Conservation (phyloP, 1,140 invertebrate species). For the Phymorhynchus buccinoides region DNA sequence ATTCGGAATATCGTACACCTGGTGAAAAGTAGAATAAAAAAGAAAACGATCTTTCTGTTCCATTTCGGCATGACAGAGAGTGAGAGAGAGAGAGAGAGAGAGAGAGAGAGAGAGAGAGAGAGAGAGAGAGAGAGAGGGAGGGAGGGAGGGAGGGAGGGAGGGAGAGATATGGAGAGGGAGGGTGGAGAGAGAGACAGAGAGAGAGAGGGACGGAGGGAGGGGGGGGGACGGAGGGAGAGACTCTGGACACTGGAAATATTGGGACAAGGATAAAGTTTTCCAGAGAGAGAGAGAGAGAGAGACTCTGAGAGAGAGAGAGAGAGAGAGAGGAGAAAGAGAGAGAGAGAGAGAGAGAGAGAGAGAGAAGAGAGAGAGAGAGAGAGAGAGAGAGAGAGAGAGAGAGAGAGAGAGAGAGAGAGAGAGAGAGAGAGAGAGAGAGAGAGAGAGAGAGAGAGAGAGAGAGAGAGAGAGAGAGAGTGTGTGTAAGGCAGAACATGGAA, state of each 20-base stretch:
- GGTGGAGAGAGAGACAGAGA: not conserved
- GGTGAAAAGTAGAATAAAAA: too few relatives aligned
- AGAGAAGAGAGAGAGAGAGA: not conserved
- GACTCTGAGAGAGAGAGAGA: not conserved
- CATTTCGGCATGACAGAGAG: too few relatives aligned
- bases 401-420: not conserved
- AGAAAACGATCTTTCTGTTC: too few relatives aligned
- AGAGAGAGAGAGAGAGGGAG: not conserved
- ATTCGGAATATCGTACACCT: too few relatives aligned
- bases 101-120: not conserved
- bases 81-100: not conserved
- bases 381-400: not conserved
- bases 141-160: not conserved
- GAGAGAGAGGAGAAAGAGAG: not conserved
- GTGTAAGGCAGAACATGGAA: too few relatives aligned
- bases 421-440: not conserved
- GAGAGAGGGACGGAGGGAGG: not conserved
- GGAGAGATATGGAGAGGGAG: not conserved
- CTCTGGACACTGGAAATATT: too few relatives aligned
- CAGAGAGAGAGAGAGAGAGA: not conserved
- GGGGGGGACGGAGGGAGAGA: not conserved
- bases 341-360: not conserved
- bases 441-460: not conserved
- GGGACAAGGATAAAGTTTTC: too few relatives aligned
- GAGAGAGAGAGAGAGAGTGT: not conserved